A percentile compares a stretch with the other conserved stretches of the same genome.
phyloP scores from a whole-genome alignment of 2,113 vertebrate species.

The Ascaphus truei region DNA sequence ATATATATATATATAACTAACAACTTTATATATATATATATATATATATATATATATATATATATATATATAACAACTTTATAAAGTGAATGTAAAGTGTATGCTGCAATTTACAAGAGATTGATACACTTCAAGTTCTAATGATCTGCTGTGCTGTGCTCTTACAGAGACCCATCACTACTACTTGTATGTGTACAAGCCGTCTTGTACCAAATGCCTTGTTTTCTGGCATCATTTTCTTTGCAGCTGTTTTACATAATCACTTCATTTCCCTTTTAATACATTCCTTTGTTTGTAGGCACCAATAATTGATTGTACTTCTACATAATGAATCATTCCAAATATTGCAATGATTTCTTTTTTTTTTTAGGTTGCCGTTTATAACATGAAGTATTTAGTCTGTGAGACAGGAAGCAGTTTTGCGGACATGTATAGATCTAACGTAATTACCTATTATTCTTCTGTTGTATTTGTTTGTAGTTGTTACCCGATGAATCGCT shows the following conservation, averaged over 20 bases:
- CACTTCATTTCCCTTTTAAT: conserved; percentile 9
- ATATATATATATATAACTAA: too few relatives aligned
- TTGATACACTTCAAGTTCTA: conserved; percentile 1
- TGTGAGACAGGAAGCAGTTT: conserved; percentile 7
- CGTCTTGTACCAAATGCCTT: conserved; percentile 3
- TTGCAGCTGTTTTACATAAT: neutral
- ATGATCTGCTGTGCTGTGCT: neutral
- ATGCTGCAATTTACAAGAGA: conserved; percentile 1
- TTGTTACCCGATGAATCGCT: conserved; percentile 11
- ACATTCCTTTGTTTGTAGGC: neutral
- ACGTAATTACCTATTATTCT: conserved; percentile 18
- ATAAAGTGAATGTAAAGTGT: too few relatives aligned
- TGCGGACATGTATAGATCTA: conserved; percentile 10
- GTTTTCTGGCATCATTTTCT: neutral
- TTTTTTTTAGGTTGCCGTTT: neutral
- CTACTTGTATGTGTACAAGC: too few relatives aligned
- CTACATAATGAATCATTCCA: too few relatives aligned
- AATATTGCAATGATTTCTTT: too few relatives aligned
- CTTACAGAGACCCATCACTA: neutral
- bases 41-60: too few relatives aligned
- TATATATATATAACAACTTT: too few relatives aligned
- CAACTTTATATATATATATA: too few relatives aligned
- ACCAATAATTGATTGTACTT: conserved; percentile 17
- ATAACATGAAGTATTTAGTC: neutral
- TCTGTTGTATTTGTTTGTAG: conserved; percentile 12